Evolutionary conservation across 2,797 vertebrate species (phyloP).

Genomic region (Scleropages formosus): DNA sequence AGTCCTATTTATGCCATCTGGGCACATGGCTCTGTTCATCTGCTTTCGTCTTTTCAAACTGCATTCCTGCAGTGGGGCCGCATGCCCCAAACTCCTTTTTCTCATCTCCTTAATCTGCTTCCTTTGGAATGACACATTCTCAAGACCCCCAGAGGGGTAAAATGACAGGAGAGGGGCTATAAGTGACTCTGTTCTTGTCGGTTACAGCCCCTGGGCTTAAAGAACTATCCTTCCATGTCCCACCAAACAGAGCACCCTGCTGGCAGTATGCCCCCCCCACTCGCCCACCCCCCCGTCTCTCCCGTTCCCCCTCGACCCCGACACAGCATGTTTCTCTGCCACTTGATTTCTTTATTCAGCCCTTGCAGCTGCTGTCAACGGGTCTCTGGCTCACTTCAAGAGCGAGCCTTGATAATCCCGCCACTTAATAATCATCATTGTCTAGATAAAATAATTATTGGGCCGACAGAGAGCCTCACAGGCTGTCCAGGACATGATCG

Average conservation of each 20-base stretch:
- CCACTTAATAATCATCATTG: slow-evolving; percentile 54
- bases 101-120: not conserved
- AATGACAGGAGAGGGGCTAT: not conserved
- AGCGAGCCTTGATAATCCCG: slow-evolving; percentile 44
- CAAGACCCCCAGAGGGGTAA: not conserved
- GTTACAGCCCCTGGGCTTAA: not conserved
- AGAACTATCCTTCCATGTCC: not conserved
- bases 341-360: slow-evolving; percentile 32
- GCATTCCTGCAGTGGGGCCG: not conserved
- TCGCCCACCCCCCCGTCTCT: not conserved
- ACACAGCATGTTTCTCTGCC: not conserved
- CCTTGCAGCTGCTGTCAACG: not conserved
- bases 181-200: not conserved
- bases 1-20: not conserved
- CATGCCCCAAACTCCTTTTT: not conserved
- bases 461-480: slow-evolving; percentile 19
- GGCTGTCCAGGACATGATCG: not conserved
- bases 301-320: not conserved
- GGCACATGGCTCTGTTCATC: not conserved
- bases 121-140: not conserved
- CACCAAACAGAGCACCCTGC: not conserved
- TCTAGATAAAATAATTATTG: slow-evolving; percentile 40
- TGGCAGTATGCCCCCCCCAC: not conserved
- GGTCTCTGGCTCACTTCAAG: slow-evolving; percentile 41
- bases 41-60: not conserved